These are phyloP conservation scores for Gnathonemus longibarbis DNA, from an alignment of 2,113 vertebrate species.

Conservation along the genomic window DNA sequence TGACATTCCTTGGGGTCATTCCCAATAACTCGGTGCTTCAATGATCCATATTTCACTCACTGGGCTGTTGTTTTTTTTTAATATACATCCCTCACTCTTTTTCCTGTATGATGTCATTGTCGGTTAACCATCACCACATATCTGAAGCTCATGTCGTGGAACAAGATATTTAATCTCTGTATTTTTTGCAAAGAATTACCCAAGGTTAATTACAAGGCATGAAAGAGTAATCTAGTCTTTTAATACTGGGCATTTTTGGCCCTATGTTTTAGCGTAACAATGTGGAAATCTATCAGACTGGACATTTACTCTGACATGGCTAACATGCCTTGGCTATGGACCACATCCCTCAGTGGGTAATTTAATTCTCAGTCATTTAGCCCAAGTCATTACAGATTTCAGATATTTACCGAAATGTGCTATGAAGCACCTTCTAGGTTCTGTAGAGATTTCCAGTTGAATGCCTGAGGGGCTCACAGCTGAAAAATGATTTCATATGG, in stretches of 20 bases:
- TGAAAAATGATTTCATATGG: constrained; percentile 12
- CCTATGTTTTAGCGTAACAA: background rate
- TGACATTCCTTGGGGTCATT: background rate
- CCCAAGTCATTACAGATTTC: constrained; percentile 12
- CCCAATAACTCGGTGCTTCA: background rate
- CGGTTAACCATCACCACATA: background rate
- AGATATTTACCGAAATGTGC: constrained; percentile 11
- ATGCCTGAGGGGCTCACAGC: background rate
- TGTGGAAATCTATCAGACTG: background rate
- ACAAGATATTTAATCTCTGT: background rate
- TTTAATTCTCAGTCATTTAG: constrained; percentile 8
- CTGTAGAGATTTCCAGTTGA: constrained; percentile 2
- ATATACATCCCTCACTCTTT: background rate
- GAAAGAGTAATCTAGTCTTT: background rate
- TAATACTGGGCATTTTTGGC: background rate
- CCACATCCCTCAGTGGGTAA: background rate
- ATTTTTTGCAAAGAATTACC: background rate
- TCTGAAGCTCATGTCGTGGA: background rate
- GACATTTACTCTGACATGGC: background rate
- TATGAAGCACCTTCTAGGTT: background rate
- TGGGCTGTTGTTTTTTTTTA: background rate
- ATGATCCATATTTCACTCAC: constrained; percentile 1
- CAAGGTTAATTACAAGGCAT: background rate
- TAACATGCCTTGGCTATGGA: background rate
- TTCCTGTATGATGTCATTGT: background rate